A percentile compares a stretch with the other conserved stretches of the same genome.
phyloP scores from a whole-genome alignment of 2,113 vertebrate genomes.

The Seriola quinqueradiata region DNA sequence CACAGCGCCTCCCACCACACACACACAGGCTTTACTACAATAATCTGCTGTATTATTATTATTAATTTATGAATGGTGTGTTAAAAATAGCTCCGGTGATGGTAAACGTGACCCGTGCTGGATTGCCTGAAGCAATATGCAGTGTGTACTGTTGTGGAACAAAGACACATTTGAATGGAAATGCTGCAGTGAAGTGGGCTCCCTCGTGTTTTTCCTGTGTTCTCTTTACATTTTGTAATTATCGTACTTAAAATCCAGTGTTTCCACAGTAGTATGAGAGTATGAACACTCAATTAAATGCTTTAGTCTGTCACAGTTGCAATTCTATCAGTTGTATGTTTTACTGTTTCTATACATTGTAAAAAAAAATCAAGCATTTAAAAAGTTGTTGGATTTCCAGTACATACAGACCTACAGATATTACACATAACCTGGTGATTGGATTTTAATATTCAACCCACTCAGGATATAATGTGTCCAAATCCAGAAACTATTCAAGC shows the following conservation, averaged over 20 bases:
- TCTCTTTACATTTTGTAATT: constrained; percentile 23
- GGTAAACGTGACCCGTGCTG: constrained; percentile 43
- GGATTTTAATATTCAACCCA: neutral
- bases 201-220: constrained; percentile 15
- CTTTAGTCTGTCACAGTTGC: constrained; percentile 1
- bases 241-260: neutral
- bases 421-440: neutral
- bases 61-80: constrained; percentile 64
- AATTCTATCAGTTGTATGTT: constrained; percentile 5
- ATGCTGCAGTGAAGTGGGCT: constrained; percentile 42
- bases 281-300: neutral
- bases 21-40: neutral
- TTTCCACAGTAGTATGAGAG: neutral
- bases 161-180: constrained; percentile 61
- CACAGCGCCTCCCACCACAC: neutral
- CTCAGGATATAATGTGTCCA: neutral
- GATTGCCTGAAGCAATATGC: constrained; percentile 37
- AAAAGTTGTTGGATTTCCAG: neutral
- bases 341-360: neutral
- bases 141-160: constrained; percentile 60
- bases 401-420: neutral
- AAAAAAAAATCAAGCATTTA: neutral
- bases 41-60: constrained; percentile 15
- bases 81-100: constrained; percentile 65
- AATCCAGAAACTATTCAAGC: neutral